Evolutionary conservation across 1,140 invertebrate species (phyloP).

Genomic region (Laupala kohalensis): DNA sequence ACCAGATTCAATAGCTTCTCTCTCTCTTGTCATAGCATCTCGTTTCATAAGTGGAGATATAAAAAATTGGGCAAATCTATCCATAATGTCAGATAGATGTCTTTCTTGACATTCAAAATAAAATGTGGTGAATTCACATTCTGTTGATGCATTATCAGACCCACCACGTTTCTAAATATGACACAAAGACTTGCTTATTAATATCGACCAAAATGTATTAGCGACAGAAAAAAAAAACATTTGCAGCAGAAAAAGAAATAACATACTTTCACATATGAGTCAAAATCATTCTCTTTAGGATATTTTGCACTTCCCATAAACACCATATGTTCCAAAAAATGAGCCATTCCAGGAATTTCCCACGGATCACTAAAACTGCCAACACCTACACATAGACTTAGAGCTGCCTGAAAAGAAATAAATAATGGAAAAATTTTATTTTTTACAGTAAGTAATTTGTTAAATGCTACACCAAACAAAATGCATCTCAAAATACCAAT

Average conservation of each 20-base stretch:
- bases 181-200: slow-evolving; percentile 2
- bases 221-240: neutral
- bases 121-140: slow-evolving; percentile 72
- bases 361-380: slow-evolving; percentile 58
- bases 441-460: too few species aligned
- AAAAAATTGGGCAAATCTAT: slow-evolving; percentile 86
- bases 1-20: slow-evolving; percentile 87
- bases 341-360: slow-evolving; percentile 74
- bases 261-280: slow-evolving; percentile 50
- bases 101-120: slow-evolving; percentile 78
- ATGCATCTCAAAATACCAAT: neutral
- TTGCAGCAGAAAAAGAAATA: neutral
- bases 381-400: slow-evolving; percentile 52
- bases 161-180: slow-evolving; percentile 52
- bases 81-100: slow-evolving; percentile 54
- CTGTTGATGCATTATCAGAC: slow-evolving; percentile 67
- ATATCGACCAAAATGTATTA: neutral
- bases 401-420: slow-evolving; percentile 30
- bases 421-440: neutral
- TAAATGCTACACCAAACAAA: neutral
- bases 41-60: slow-evolving; percentile 73
- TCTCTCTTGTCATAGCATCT: slow-evolving; percentile 74
- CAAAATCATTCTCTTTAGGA: slow-evolving; percentile 75
- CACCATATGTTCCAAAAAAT: slow-evolving; percentile 94
- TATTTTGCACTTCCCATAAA: slow-evolving; percentile 86